Evolutionary conservation across 2,797 vertebrate species (phyloP), one percentile per base, ranked within the genome.

Genomic region (Octomys mimax): DNA sequence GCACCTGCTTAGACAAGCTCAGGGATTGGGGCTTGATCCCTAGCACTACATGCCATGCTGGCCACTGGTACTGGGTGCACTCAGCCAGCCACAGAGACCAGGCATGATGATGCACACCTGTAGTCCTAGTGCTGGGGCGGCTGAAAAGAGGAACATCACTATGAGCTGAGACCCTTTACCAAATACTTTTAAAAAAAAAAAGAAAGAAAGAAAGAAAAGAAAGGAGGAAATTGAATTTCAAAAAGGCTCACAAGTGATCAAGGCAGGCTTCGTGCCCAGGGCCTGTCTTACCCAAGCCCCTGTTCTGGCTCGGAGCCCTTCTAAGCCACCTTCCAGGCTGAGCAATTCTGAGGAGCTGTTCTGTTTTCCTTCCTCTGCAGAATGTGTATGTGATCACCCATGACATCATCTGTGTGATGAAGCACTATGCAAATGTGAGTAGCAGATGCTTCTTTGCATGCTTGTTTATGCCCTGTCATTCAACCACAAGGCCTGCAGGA

Each of bases 151-250:
- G 54, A 54, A 54, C 9, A 57, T 57, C 54, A 57, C 54, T 57
- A 16, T 18, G 16, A 57, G 54, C 54, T 57, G 54, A 57, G 54
- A 57, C 54, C 54, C 14, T 57, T 14, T 57, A 57, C 16, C 54
- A 57, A 57, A 57, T 19, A 57, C 54, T 57, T 57, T 2, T 13
- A 54, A 54, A 54, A 54, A 54, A 13, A 54, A 13, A 54, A 13
- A 52, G 3, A 54, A 54, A 14, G 3, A 54, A 54, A 52, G 2
- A 52, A 13, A 14, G 14, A 54, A 16, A 54, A 95, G 19, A 75
- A 92, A 95, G 24, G 49, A 95, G 49, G 39, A 89, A 86, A 89
- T 71, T 89, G 57, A 92, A 94, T 87, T 95, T 83, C 96, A 95
- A 13, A 83, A 86, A 92, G 36, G 39, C 49, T 33, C 71, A 64